These are phyloP conservation scores for Limonius californicus DNA, from an alignment of 1,140 invertebrate genomes.

Conservation along the genomic window DNA sequence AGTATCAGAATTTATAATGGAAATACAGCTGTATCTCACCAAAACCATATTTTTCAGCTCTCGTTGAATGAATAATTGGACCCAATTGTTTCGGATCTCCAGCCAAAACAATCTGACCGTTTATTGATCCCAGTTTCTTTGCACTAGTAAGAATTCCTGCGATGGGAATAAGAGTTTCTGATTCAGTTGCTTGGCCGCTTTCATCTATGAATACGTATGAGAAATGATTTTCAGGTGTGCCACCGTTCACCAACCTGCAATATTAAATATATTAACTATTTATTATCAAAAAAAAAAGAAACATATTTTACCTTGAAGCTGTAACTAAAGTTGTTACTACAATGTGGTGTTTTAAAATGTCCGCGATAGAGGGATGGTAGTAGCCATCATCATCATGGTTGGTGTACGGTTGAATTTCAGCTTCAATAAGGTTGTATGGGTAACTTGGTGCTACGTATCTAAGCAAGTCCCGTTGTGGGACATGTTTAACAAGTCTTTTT, in stretches of 20 bases:
- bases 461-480: slow-evolving; percentile 27
- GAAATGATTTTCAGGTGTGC: slow-evolving; percentile 70
- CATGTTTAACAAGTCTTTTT: slow-evolving; percentile 58
- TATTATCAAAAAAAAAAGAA: too few species aligned
- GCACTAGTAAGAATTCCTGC: slow-evolving; percentile 42
- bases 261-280: background rate
- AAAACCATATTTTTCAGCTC: slow-evolving; percentile 62
- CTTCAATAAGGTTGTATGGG: background rate
- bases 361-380: slow-evolving; percentile 22
- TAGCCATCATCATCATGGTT: slow-evolving; percentile 26
- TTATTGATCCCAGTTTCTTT: slow-evolving; percentile 46
- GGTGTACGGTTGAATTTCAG: slow-evolving; percentile 13
- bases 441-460: slow-evolving; percentile 26
- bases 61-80: slow-evolving; percentile 69
- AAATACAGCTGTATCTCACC: slow-evolving; percentile 30
- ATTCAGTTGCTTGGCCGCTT: slow-evolving; percentile 86
- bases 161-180: slow-evolving; percentile 79
- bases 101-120: slow-evolving; percentile 73
- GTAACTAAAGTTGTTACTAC: slow-evolving; percentile 33
- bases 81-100: slow-evolving; percentile 92
- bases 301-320: slow-evolving; percentile 24
- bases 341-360: slow-evolving; percentile 29
- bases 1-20: background rate
- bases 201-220: slow-evolving; percentile 88
- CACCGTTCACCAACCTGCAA: slow-evolving; percentile 45